Evolutionary conservation across 2,888 invertebrate genomes (phyloP).

Genomic region (Microchrysa polita): DNA sequence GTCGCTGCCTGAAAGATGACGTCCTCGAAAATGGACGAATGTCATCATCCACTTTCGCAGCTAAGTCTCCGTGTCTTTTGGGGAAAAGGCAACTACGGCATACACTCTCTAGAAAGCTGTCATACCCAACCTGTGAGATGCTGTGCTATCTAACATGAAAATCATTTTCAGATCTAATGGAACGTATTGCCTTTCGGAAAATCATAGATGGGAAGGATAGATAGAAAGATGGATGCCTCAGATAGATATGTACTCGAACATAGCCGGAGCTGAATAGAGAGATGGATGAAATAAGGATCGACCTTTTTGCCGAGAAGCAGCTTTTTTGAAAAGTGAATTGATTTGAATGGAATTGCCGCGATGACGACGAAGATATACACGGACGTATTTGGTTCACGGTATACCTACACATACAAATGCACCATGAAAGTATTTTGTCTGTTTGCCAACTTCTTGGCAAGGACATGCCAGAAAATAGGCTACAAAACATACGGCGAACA

Average conservation of each 20-base stretch:
- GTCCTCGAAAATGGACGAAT: no score
- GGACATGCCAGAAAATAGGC: slow-evolving; percentile 2
- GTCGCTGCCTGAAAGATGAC: not conserved
- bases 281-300: slow-evolving; percentile 10
- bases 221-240: slow-evolving; percentile 11
- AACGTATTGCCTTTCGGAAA: slow-evolving; percentile 42
- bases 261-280: not conserved
- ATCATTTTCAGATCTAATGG: slow-evolving; percentile 43
- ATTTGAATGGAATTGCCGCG: slow-evolving; percentile 26
- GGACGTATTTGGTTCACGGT: not conserved
- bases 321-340: slow-evolving; percentile 32
- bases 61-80: no score
- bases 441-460: not conserved
- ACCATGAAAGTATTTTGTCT: not conserved
- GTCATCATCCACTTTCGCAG: no score
- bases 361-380: no score
- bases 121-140: slow-evolving; percentile 26
- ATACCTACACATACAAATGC: not conserved
- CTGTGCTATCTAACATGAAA: slow-evolving; percentile 43
- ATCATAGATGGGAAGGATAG: slow-evolving; percentile 24
- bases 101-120: slow-evolving; percentile 14
- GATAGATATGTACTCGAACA: no score
- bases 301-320: not conserved
- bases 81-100: no score
- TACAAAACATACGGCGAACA: not conserved